A percentile compares a stretch with the other conserved stretches of the same genome.
Evolutionary conservation across 2,797 vertebrate genomes (phyloP).

Genomic region (Anguilla megastoma): DNA sequence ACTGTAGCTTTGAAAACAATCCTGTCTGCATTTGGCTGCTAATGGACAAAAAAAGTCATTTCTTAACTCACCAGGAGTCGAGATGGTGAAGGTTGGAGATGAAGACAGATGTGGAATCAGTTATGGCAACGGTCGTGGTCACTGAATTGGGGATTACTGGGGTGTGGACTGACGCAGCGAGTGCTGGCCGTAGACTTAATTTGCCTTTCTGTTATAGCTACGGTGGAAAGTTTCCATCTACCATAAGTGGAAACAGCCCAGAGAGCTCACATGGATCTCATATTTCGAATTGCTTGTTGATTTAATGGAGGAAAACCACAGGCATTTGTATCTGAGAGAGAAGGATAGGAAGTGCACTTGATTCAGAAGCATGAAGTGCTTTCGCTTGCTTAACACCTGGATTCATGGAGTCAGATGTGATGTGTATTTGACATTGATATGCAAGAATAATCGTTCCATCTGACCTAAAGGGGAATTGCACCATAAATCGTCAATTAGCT

Average conservation of each 20-base stretch:
- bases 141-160: conserved; percentile 16
- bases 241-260: conserved; percentile 47
- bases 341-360: neutral
- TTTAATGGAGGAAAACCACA: conserved; percentile 41
- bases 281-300: conserved; percentile 39
- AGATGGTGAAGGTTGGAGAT: neutral
- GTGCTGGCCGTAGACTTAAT: conserved; percentile 48
- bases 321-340: conserved; percentile 37
- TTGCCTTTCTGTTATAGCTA: conserved; percentile 56
- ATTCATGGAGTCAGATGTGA: neutral
- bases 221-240: conserved; percentile 60
- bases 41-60: neutral
- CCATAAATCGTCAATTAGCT: too few species aligned
- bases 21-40: neutral
- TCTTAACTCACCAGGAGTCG: neutral
- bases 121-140: conserved; percentile 15
- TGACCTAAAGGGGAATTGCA: too few species aligned
- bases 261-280: conserved; percentile 45
- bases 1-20: neutral
- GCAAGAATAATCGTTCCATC: too few species aligned
- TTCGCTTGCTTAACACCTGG: conserved; percentile 22
- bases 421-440: conserved; percentile 1
- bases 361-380: conserved; percentile 29
- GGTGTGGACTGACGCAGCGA: neutral
- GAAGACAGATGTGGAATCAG: neutral